A percentile compares a stretch with the other conserved stretches of the same genome.
phyloP scores from a whole-genome alignment of 2,113 vertebrate species.

The Myiozetetes cayanensis region DNA sequence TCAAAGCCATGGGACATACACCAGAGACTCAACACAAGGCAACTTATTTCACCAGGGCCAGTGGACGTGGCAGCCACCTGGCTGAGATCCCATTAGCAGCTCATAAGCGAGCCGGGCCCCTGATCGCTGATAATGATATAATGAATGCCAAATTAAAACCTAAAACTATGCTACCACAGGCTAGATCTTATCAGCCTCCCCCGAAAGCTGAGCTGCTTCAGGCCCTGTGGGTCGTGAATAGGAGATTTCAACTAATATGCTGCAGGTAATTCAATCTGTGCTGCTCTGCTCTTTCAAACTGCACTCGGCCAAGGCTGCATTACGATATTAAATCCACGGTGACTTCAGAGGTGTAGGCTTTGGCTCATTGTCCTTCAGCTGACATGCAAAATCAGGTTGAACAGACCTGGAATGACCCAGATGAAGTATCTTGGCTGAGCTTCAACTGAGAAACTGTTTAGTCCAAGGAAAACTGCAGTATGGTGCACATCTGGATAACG shows the following conservation, averaged over 20 bases:
- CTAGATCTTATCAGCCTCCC: constrained; percentile 22
- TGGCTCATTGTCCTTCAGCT: constrained; percentile 34
- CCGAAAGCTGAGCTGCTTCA: constrained; percentile 29
- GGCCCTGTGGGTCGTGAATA: neutral
- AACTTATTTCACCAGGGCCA: neutral
- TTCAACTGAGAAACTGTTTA: neutral
- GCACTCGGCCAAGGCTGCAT: neutral
- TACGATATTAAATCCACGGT: constrained; percentile 10
- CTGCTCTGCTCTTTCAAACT: neutral
- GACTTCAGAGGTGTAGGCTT: constrained; percentile 30
- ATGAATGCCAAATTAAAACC: constrained; percentile 49
- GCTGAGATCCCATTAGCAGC: neutral
- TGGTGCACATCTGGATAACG: neutral
- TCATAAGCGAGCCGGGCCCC: accelerated
- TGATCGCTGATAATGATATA: neutral
- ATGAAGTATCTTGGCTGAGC: neutral
- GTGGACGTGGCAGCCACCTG: neutral
- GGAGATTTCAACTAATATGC: neutral
- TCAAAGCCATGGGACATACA: neutral
- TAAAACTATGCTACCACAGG: neutral
- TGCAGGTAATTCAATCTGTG: constrained; percentile 35
- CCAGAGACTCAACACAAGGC: accelerated
- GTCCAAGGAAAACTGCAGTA: neutral
- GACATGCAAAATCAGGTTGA: constrained; percentile 19
- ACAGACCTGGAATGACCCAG: constrained; percentile 2